A percentile compares a stretch with the other conserved stretches of the same genome.
Conservation (phyloP, 1,140 invertebrate genomes). For the Ganaspis sp. region DNA sequence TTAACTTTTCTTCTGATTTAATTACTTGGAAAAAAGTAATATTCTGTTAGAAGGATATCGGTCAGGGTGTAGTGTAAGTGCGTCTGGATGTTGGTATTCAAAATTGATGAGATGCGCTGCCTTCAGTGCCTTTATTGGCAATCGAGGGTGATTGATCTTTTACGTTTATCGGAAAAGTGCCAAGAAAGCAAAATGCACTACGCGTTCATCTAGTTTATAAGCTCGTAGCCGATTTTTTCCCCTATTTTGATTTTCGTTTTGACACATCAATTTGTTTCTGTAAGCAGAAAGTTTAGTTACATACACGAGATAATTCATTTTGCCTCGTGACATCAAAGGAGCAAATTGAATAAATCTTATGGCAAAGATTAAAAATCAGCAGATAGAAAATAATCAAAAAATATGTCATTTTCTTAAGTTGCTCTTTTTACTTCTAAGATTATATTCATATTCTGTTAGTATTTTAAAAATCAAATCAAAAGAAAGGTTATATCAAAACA, state of each 20-base stretch:
- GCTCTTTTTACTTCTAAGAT: no score
- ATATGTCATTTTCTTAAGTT: no score
- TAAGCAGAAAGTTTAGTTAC: neutral
- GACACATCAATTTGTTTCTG: constrained; percentile 19
- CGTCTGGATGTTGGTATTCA: constrained; percentile 5
- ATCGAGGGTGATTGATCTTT: constrained; percentile 27
- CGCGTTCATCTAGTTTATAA: constrained; percentile 25
- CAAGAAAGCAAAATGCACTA: constrained; percentile 30
- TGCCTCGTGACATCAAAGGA: no score
- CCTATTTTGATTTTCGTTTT: constrained; percentile 10
- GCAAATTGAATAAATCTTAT: no score
- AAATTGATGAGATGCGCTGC: constrained; percentile 24
- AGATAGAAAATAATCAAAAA: no score
- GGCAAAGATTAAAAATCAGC: no score
- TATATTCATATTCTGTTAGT: no score
- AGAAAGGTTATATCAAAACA: no score
- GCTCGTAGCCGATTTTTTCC: neutral
- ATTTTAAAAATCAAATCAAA: no score
- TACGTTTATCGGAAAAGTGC: constrained; percentile 29
- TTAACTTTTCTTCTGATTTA: neutral
- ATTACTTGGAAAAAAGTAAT: constrained; percentile 8
- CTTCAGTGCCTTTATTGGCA: constrained; percentile 27
- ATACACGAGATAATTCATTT: no score
- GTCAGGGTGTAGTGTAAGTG: neutral
- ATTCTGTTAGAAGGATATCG: neutral